phyloP scores from a whole-genome alignment of 1,140 invertebrate genomes.

The Brachionus angularis region DNA sequence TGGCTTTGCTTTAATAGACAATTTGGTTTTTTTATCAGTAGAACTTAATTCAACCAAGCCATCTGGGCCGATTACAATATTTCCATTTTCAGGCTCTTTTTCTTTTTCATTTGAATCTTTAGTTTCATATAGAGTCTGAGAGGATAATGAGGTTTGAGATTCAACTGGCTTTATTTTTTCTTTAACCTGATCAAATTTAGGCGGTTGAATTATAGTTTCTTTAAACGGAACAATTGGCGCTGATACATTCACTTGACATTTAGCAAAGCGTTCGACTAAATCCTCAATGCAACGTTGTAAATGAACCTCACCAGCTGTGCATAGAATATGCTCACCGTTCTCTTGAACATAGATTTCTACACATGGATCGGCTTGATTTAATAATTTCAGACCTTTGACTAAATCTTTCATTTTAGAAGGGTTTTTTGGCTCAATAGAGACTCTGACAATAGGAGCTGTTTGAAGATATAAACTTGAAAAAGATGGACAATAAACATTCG shows the following conservation, averaged over 20 bases:
- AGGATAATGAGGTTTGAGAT: background rate
- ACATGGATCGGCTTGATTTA: slow-evolving; percentile 88
- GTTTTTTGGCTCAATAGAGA: slow-evolving; percentile 84
- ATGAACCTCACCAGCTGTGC: slow-evolving; percentile 94
- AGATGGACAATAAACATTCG: slow-evolving; percentile 74
- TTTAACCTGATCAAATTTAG: slow-evolving; percentile 81
- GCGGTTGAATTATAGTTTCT: slow-evolving; percentile 81
- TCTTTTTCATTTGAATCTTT: no score
- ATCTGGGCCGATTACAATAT: background rate
- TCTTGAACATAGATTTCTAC: slow-evolving; percentile 83
- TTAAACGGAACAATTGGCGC: slow-evolving; percentile 91
- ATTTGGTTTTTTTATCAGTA: background rate
- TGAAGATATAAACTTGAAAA: slow-evolving; percentile 78
- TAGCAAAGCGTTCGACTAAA: slow-evolving; percentile 73
- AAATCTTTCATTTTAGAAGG: slow-evolving; percentile 74
- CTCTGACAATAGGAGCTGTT: slow-evolving; percentile 80
- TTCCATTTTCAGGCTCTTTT: background rate
- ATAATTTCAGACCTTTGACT: slow-evolving; percentile 71
- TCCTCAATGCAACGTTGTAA: slow-evolving; percentile 87
- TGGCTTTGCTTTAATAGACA: slow-evolving; percentile 30
- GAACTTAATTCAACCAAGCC: slow-evolving; percentile 10
- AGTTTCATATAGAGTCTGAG: background rate
- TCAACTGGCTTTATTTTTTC: slow-evolving; percentile 57
- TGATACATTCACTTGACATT: slow-evolving; percentile 81
- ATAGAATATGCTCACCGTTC: slow-evolving; percentile 89